phyloP scores from a whole-genome alignment of 1,140 invertebrate species.

The Ericerus pela region DNA sequence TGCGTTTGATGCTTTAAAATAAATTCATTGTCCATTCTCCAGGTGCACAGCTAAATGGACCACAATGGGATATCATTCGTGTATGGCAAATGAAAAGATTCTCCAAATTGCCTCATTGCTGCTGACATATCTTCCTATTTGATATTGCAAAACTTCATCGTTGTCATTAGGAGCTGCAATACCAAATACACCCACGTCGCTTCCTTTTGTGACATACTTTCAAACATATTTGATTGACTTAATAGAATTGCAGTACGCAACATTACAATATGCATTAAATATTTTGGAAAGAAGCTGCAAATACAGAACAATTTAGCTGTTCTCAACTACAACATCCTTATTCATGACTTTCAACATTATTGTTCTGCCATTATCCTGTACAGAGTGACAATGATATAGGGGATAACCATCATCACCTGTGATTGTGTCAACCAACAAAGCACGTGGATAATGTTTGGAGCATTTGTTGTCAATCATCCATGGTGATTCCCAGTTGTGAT shows the following conservation, averaged over 20 bases:
- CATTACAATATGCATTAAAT: constrained; percentile 30
- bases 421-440: constrained; percentile 24
- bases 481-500: constrained; percentile 31
- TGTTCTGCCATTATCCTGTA: constrained; percentile 17
- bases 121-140: constrained; percentile 29
- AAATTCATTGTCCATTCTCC: constrained; percentile 25
- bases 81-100: constrained; percentile 30
- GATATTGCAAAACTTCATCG: constrained; percentile 30
- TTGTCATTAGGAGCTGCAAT: constrained; percentile 19
- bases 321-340: constrained; percentile 30
- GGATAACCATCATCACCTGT: constrained; percentile 32
- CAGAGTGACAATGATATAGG: constrained; percentile 25
- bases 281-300: constrained; percentile 25
- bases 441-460: constrained; percentile 30
- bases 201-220: constrained; percentile 33
- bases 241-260: constrained; percentile 30
- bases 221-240: constrained; percentile 32
- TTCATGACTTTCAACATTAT: constrained; percentile 16
- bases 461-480: constrained; percentile 36
- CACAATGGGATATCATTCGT: constrained; percentile 27
- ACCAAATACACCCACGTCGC: constrained; percentile 6
- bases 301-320: constrained; percentile 32
- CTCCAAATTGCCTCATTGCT: constrained; percentile 30
- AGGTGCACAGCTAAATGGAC: constrained; percentile 28
- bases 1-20: constrained; percentile 21